Percentiles rank a stretch among this genome's conserved stretches.
Conservation (phyloP, 1,140 invertebrate genomes). For the Samia ricini region DNA sequence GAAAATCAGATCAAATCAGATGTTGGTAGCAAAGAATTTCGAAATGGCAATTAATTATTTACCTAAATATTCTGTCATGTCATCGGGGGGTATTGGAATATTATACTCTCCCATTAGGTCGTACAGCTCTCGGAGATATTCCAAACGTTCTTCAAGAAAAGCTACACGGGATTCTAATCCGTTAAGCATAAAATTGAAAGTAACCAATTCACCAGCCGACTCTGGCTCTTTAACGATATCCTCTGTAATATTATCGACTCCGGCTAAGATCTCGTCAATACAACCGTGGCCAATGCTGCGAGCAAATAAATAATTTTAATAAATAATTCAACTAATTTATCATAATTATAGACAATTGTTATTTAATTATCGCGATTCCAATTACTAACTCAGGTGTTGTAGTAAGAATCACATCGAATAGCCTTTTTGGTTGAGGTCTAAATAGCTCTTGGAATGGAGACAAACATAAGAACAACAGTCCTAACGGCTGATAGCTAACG, state of each 20-base stretch:
- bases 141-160: slow-evolving; percentile 67
- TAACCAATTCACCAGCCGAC: slow-evolving; percentile 57
- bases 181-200: slow-evolving; percentile 72
- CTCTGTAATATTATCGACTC: slow-evolving; percentile 47
- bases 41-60: background rate
- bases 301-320: slow-evolving; percentile 15
- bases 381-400: slow-evolving; percentile 58
- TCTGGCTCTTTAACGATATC: slow-evolving; percentile 60
- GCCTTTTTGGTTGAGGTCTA: slow-evolving; percentile 81
- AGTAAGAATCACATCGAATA: slow-evolving; percentile 80
- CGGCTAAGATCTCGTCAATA: slow-evolving; percentile 55
- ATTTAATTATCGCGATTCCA: no score
- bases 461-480: slow-evolving; percentile 84
- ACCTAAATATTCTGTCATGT: slow-evolving; percentile 76
- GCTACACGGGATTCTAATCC: slow-evolving; percentile 64
- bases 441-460: slow-evolving; percentile 84
- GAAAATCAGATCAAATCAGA: no score
- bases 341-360: background rate
- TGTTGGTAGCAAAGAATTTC: background rate
- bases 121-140: slow-evolving; percentile 76
- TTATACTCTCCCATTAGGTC: slow-evolving; percentile 78
- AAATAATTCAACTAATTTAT: slow-evolving; percentile 6
- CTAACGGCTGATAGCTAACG: slow-evolving; percentile 79
- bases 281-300: slow-evolving; percentile 55
- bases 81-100: slow-evolving; percentile 70